Base-by-base conservation (phyloP, 2,888 invertebrate genomes). In the Apantesis nais region DNA sequence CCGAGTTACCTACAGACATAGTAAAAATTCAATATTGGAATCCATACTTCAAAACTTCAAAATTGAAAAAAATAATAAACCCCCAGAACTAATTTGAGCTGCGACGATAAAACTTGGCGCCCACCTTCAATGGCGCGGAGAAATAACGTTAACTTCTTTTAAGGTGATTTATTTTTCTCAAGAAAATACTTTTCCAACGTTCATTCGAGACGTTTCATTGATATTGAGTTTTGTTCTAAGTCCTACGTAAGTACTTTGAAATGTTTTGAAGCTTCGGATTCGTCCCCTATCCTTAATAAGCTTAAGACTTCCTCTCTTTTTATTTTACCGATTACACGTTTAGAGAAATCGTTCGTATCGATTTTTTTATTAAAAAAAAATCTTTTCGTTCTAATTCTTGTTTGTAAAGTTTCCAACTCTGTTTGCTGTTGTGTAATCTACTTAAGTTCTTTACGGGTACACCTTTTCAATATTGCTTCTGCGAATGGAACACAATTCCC, bases 21-120 rank as follows among this genome's bases (percentile, higher is more conserved):
- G 90, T 91, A 89, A 90, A 92, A 93, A 91, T 92, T 92, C 91
- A 91, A 93, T 93, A 93, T 92, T 90, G 92, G 90, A 92, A 92
- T 92, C 92, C 89, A 93, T 92, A 90, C 92, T 90, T 92, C 89
- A 90, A 90, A 93, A 92, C 87, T 93, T 91, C 80, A 84, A 84
- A 85, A 89, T 88, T 88, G 85, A 89, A 89, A 90, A 90, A 89
- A 85, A 83, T 82, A 85, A 85, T 85, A 85, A 82, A 81, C 85
- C 83, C 78, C 68, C 72, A 62, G 86, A 92, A 92, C 92, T 93
- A 91, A 92, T 93, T 93, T 92, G 90, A 92, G 89, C 89, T 85
- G 86, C 80, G 85, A 83, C 91, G 90, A 90, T 89, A 91, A 93
- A 92, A 92, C 83, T 92, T 91, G 87, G 86, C 89, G 82, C 83